Evolutionary conservation across 2,797 vertebrate species (phyloP), one percentile per base, ranked within the genome.

Genomic region (Propithecus perrieri): DNA sequence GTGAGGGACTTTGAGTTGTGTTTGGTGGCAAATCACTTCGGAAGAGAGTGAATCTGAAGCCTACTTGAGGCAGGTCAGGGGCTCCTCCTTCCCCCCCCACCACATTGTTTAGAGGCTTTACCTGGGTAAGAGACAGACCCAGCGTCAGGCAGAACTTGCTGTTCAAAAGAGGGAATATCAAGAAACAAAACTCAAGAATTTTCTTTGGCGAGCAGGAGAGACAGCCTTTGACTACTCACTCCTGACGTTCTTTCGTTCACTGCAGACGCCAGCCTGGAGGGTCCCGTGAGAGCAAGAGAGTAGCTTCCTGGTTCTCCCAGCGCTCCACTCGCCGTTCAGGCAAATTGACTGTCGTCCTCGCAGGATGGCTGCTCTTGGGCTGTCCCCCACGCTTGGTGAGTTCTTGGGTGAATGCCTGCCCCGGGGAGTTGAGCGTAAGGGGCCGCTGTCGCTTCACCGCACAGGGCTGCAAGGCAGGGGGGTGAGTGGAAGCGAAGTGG

Each of bases 301-400:
- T 35, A 72, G 46, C 91, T 10, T 61, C 30, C 53, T 85, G n/a
- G 5, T 15, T 84, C 30, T 50, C 35, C 87, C 12, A 2, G 33
- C 10, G 22, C 33, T n/a, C 35, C 30, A 24, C 41, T 61, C 43
- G 43, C 43, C 7, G 2, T 46, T 48, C 11, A 28, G 72, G 43
- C 53, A 63, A 3, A 41, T 7, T 72, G 5, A 24, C 78, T n/a
- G 0, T 15, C 81, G 10, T 69, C 35, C 65, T 72, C 30, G 18
- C n/a, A 83, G 50, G 22, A 97, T 97, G 97, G 90, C 97, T 57
- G 63, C 96, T 48, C 67, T 92, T 5, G 26, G 30, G 46, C 38
- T 97, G 30, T 78, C 88, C 63, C 18, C 96, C 38, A 57, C 12
- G 0, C 28, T 74, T 38, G 94, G 97, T 98, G 95, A 96, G 97